Base-by-base conservation (phyloP, 2,888 invertebrate species). In the Vesta saturnalis region DNA sequence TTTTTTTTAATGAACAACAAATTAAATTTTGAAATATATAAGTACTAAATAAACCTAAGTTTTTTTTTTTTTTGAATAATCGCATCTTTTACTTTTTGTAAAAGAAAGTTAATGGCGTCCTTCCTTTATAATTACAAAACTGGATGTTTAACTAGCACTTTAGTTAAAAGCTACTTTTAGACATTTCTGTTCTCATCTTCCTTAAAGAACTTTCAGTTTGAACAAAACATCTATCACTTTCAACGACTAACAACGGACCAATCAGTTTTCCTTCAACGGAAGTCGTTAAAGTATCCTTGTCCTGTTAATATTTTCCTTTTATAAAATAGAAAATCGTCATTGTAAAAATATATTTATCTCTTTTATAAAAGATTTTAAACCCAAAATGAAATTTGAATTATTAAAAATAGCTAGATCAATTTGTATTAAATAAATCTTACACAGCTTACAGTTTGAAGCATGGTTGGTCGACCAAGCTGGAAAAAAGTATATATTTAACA, bases 141-240 rank as follows among this genome's bases (percentile, higher is more conserved):
- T 67, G 67, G 63, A 56, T 58, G 67, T 68, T 64, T 68, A 64
- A 64, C 68, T 60, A 63, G 67, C 67, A 67, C 63, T 67, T 67
- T 64, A 67, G 63, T 67, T 67, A 67, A 68, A 68, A 68, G 68
- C 64, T 68, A 68, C 68, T 68, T 64, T 55, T 56, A 60, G 60
- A 64, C 61, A 55, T 63, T 64, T 60, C 60, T 52, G 49, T 60
- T 65, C 65, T 60, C 65, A 60, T 65, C 59, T 60, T 56, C 68
- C 23, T 16, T 56, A 60, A 64, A 68, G 68, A 68, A 68, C 59
- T 60, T 68, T 57, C 19, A 65, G 61, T 57, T 58, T 64, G 69
- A 73, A 70, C 73, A 70, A 71, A 71, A 67, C 71, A 71, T 71
- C 71, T 68, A 71, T 73, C 73, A 69, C 60, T 70, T 66, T 69